Conservation (phyloP, 2,888 invertebrate genomes). For the Cybosia mesomella region DNA sequence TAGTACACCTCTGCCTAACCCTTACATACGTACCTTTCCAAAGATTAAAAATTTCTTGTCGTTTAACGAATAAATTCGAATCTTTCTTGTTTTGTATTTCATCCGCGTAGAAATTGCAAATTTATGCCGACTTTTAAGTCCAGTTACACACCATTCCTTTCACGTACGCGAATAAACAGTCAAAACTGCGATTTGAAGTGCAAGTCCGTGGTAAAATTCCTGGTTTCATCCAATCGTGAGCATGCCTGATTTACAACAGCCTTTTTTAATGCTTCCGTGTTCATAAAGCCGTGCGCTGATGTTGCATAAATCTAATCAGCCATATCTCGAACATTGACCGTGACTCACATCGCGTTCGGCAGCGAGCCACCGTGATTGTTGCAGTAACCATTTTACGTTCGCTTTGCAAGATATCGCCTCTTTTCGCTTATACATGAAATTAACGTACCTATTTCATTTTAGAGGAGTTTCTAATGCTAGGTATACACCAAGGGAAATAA, state of each 20-base stretch:
- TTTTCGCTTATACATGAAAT: not conserved
- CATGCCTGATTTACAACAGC: not conserved
- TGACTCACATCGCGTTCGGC: not conserved
- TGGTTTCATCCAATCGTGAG: not conserved
- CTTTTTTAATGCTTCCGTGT: not conserved
- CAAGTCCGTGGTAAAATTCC: not conserved
- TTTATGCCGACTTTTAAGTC: no score
- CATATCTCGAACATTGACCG: conserved; percentile 5
- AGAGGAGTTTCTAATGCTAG: no score
- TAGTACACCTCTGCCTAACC: no score
- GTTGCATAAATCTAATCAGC: conserved; percentile 4
- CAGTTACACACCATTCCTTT: not conserved
- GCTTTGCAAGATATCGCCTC: not conserved
- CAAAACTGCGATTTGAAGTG: not conserved
- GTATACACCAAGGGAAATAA: no score
- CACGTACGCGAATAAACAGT: not conserved
- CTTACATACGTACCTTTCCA: no score
- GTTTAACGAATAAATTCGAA: no score
- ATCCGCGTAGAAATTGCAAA: no score
- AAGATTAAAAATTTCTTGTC: no score
- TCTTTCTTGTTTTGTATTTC: no score
- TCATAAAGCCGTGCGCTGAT: not conserved
- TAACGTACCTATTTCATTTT: not conserved
- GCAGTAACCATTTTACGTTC: not conserved
- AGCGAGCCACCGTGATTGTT: not conserved